A percentile compares a stretch with the other conserved stretches of the same genome.
These are phyloP conservation scores for Lithophane socia DNA, from an alignment of 2,888 invertebrate genomes.

Conservation along the genomic window DNA sequence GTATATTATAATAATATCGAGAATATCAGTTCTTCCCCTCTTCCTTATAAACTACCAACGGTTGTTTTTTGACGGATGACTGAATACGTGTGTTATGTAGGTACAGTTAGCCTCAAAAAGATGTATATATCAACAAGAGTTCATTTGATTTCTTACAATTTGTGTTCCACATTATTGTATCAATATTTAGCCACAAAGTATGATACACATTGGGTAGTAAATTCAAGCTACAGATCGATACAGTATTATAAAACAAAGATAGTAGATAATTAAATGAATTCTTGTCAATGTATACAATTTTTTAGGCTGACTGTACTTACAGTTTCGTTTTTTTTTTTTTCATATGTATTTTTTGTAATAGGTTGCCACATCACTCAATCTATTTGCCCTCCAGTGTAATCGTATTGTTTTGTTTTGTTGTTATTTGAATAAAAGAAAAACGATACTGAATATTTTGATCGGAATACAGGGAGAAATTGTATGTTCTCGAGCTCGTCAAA, in stretches of 20 bases:
- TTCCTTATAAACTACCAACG: conserved; percentile 78
- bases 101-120: too few species aligned
- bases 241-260: not conserved
- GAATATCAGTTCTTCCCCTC: conserved; percentile 63
- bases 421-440: conserved; percentile 19
- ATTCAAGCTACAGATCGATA: not conserved
- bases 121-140: too few species aligned
- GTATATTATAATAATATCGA: conserved; percentile 57
- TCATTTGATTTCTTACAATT: too few species aligned
- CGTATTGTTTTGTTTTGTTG: not conserved
- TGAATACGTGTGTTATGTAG: conserved; percentile 62
- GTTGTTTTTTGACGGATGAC: conserved; percentile 87
- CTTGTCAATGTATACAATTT: not conserved
- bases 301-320: not conserved
- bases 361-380: conserved; percentile 27
- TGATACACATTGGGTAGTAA: too few species aligned
- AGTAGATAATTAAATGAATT: not conserved
- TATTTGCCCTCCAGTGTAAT: conserved; percentile 36
- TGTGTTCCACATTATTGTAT: not conserved
- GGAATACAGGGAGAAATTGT: not conserved
- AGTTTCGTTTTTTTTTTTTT: conserved; percentile 10
- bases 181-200: not conserved
- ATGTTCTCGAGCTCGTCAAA: too few species aligned
- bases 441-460: not conserved
- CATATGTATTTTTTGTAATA: conserved; percentile 6